Conservation (phyloP, 2,113 vertebrate species). For the Setophaga petechia region DNA sequence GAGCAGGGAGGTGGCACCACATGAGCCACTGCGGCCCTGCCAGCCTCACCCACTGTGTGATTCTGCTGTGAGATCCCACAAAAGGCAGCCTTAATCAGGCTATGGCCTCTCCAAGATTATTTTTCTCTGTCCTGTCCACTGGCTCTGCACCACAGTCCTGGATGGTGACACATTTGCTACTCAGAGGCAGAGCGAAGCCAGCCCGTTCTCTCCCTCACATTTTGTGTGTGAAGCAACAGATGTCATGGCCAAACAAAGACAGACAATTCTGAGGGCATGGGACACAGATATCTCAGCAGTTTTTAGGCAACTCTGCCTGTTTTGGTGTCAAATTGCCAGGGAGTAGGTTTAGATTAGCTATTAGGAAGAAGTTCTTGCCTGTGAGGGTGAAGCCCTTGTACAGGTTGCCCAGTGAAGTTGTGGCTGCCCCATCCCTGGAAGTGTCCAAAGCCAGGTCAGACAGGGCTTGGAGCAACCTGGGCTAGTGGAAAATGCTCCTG, state of each 20-base stretch:
- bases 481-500: neutral
- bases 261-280: accelerated
- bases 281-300: too few species aligned
- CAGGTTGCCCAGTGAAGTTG: neutral
- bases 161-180: accelerated
- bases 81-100: neutral
- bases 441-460: neutral
- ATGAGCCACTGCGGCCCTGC: neutral
- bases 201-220: neutral
- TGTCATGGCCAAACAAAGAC: neutral
- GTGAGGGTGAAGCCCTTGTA: too few species aligned
- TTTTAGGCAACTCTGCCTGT: neutral
- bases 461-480: neutral
- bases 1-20: neutral
- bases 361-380: too few species aligned
- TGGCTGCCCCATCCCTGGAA: neutral
- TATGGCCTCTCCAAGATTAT: neutral
- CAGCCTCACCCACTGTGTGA: neutral
- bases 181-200: neutral
- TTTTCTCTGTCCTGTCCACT: neutral
- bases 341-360: neutral
- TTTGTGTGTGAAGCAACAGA: neutral
- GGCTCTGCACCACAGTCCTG: neutral
- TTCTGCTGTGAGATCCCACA: neutral
- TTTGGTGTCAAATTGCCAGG: neutral